Percentiles rank a stretch among this genome's conserved stretches.
Conservation (phyloP, 2,797 vertebrate species). For the Paguma larvata region DNA sequence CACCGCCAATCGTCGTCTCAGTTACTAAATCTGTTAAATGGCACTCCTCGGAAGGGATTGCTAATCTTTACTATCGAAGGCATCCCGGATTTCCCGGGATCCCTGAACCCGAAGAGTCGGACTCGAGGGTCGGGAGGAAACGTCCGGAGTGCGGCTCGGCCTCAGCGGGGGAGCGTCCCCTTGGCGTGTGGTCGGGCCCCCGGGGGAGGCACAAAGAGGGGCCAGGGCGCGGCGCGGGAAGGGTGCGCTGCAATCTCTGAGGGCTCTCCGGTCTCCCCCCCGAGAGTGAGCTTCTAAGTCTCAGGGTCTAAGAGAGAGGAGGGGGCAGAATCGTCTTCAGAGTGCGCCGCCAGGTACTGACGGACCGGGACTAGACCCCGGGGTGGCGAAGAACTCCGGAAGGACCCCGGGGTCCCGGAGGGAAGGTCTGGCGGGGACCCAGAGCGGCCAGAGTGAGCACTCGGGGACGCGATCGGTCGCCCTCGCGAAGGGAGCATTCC, state of each 20-base stretch:
- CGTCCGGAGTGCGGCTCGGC: not conserved
- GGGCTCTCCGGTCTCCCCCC: too few species aligned
- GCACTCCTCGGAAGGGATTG: not conserved
- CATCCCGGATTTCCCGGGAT: not conserved
- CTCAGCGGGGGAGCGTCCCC: not conserved
- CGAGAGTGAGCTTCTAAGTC: not conserved
- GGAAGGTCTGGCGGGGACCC: not conserved
- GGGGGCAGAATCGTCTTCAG: not conserved
- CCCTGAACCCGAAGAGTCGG: not conserved
- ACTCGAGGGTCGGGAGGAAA: not conserved
- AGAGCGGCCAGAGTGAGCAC: too few species aligned
- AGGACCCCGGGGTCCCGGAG: not conserved
- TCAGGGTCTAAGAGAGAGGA: not conserved
- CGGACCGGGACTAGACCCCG: not conserved
- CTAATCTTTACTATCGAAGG: not conserved
- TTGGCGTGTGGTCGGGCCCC: not conserved
- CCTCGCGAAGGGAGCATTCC: not conserved
- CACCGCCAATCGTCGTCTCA: constrained; percentile 41
- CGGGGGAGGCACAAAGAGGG: not conserved
- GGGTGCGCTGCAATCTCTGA: not conserved
- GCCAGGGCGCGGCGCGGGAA: not conserved
- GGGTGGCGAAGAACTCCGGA: not conserved
- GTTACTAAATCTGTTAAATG: constrained; percentile 31
- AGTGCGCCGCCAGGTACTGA: not conserved
- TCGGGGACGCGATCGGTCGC: not conserved